Conservation (phyloP, 2,888 invertebrate genomes). For the Xanthostigma xanthostigma region DNA sequence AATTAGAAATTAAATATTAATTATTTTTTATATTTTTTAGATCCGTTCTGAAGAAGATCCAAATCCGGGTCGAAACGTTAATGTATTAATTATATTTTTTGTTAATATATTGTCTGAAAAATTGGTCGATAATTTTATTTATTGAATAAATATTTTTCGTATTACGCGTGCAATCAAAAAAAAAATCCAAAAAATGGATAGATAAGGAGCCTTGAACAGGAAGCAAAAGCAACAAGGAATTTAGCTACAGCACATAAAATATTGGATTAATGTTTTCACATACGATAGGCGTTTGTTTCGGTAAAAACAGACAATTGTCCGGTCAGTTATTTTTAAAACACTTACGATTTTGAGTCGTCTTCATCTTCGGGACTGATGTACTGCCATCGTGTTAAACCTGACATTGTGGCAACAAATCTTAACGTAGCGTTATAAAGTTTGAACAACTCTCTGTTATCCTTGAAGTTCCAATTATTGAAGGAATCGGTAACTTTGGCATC, state of each 20-base stretch:
- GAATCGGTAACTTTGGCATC: conserved; percentile 64
- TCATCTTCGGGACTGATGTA: conserved; percentile 47
- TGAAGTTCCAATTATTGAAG: conserved; percentile 34
- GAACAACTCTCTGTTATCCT: conserved; percentile 39
- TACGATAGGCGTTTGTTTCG: too few relatives aligned
- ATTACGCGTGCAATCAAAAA: conserved; percentile 1
- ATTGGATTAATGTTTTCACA: background rate
- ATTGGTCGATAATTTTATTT: too few relatives aligned
- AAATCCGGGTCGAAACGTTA: too few relatives aligned
- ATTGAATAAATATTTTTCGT: background rate
- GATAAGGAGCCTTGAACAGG: background rate
- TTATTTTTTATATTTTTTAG: too few relatives aligned
- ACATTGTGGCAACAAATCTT: conserved; percentile 76
- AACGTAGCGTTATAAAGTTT: conserved; percentile 55
- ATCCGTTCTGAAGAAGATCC: too few relatives aligned
- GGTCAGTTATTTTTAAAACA: conserved; percentile 2
- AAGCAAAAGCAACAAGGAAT: background rate
- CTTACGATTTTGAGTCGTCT: conserved; percentile 25
- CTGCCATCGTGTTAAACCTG: conserved; percentile 80
- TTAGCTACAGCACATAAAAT: background rate
- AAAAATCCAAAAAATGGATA: conserved; percentile 1
- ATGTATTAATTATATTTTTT: too few relatives aligned
- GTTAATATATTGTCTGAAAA: too few relatives aligned
- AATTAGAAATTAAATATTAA: too few relatives aligned
- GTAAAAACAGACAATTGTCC: background rate